Evolutionary conservation across 2,797 vertebrate genomes (phyloP).

Genomic region (Liasis olivaceus): DNA sequence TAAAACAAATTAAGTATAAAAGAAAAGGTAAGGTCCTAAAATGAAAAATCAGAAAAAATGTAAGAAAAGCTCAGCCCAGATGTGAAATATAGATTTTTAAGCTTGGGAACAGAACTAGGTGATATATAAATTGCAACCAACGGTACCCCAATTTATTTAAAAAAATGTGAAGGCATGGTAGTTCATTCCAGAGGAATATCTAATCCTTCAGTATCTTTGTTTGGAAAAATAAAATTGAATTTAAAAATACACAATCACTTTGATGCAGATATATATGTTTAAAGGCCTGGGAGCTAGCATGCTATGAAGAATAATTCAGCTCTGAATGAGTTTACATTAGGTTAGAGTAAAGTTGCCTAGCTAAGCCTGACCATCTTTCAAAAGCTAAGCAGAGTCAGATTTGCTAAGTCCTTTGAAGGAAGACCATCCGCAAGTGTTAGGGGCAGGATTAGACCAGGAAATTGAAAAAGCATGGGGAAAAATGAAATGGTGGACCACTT

Average conservation of each 20-base stretch:
- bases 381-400: neutral
- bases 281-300: neutral
- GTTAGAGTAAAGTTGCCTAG: neutral
- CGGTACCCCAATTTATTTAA: neutral
- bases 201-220: neutral
- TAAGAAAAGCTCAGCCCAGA: neutral
- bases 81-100: neutral
- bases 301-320: neutral
- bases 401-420: neutral
- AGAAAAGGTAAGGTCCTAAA: neutral
- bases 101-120: too few species aligned
- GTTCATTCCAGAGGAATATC: neutral
- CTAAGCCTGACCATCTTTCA: neutral
- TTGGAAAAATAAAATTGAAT: neutral
- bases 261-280: neutral
- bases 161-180: neutral
- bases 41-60: neutral
- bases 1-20: neutral
- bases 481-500: neutral
- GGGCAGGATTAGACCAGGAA: neutral
- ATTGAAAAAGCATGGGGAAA: neutral
- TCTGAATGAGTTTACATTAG: neutral
- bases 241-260: neutral
- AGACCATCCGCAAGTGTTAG: neutral
- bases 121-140: neutral